Conservation (phyloP, 2,113 vertebrate genomes). For the Brachypteracias leptosomus region DNA sequence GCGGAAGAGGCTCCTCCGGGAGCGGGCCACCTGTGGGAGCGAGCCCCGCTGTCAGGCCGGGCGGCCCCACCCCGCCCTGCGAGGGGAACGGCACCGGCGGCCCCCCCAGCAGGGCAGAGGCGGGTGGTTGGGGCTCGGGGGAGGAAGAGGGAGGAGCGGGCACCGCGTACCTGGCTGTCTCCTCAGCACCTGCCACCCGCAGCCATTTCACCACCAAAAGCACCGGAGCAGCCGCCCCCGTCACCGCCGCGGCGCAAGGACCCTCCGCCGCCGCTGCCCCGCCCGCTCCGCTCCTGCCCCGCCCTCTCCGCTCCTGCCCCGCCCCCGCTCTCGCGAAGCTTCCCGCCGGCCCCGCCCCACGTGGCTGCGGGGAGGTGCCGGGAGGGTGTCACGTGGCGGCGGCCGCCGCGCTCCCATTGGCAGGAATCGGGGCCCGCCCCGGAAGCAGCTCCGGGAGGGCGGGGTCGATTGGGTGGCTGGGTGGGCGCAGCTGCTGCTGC, state of each 20-base stretch:
- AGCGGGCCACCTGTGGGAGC: neutral
- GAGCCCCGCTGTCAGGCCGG: neutral
- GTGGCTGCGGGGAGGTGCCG: too few relatives aligned
- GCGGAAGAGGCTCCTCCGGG: neutral
- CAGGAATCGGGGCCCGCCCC: neutral
- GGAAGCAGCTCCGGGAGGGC: neutral
- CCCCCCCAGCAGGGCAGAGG: too few relatives aligned
- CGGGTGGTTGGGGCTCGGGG: rapidly evolving
- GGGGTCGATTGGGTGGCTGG: too few relatives aligned
- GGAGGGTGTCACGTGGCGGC: neutral
- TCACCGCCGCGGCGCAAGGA: neutral
- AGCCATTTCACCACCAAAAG: neutral
- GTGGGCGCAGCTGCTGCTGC: too few relatives aligned
- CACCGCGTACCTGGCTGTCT: neutral
- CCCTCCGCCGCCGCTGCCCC: neutral
- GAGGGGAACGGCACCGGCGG: neutral
- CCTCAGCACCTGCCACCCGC: neutral
- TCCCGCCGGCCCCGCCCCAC: too few relatives aligned
- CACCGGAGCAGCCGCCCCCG: neutral
- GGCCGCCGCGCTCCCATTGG: too few relatives aligned
- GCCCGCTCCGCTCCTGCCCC: too few relatives aligned
- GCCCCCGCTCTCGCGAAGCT: too few relatives aligned
- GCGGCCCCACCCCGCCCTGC: neutral
- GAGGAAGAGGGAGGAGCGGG: too few relatives aligned
- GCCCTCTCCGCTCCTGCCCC: too few relatives aligned